Evolutionary conservation across 2,888 invertebrate species (phyloP).

Genomic region (Macrosiphum euphorbiae): DNA sequence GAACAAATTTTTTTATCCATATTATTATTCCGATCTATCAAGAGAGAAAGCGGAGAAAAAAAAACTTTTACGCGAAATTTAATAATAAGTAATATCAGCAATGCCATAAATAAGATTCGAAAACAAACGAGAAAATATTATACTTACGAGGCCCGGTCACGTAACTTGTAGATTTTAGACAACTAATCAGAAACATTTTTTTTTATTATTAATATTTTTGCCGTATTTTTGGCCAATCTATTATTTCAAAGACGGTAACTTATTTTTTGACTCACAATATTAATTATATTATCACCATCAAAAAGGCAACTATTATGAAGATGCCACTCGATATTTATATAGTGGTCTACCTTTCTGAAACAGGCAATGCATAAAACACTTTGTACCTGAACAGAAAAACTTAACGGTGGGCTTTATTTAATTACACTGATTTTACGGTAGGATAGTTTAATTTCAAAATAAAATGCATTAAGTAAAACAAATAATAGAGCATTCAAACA

Average conservation of each 20-base stretch:
- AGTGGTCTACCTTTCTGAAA: not conserved
- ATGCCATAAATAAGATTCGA: constrained; percentile 39
- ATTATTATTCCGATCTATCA: constrained; percentile 38
- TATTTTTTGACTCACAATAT: not conserved
- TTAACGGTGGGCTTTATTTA: not conserved
- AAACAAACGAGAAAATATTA: constrained; percentile 26
- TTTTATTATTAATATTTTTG: not conserved
- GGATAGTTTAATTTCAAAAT: not conserved
- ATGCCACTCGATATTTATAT: not conserved
- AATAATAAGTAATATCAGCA: constrained; percentile 48
- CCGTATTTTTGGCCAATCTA: not conserved
- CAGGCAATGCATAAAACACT: not conserved
- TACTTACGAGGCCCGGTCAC: constrained; percentile 29
- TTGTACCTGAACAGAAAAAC: not conserved
- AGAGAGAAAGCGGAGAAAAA: not conserved
- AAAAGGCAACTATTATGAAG: not conserved
- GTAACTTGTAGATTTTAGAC: constrained; percentile 32
- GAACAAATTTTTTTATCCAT: not conserved
- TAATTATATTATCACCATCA: not conserved
- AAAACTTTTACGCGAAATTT: constrained; percentile 53
- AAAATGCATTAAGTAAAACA: not conserved
- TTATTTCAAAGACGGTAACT: not conserved
- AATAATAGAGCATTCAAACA: not conserved
- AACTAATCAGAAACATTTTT: constrained; percentile 41
- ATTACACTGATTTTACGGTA: not conserved